Evolutionary conservation across 1,140 invertebrate species (phyloP).

Genomic region (Pteromalus puparum): DNA sequence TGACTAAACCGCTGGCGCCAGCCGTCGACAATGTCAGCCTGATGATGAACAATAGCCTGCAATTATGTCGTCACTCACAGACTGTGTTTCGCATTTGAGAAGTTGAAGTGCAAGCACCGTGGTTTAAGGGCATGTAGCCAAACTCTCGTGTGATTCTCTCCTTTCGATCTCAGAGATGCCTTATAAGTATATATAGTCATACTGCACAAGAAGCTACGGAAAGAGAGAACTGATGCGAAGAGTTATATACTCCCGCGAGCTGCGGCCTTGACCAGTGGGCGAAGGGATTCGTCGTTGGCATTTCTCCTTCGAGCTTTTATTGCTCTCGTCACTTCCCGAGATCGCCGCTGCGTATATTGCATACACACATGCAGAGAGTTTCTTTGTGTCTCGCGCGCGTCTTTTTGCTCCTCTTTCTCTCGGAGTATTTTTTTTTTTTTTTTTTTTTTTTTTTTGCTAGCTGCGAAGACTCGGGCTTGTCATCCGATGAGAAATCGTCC

Average conservation of each 20-base stretch:
- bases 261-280: background rate
- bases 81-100: constrained; percentile 29
- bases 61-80: constrained; percentile 39
- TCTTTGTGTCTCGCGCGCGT: background rate
- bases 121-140: background rate
- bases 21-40: background rate
- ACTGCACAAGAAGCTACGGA: background rate
- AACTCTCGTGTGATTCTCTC: background rate
- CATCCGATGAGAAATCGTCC: background rate
- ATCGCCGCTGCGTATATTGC: background rate
- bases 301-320: constrained; percentile 31
- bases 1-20: background rate
- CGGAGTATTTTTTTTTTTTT: background rate
- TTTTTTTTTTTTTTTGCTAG: no score
- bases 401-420: background rate
- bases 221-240: background rate
- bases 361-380: background rate
- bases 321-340: background rate
- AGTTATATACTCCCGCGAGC: background rate
- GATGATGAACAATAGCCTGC: constrained; percentile 33
- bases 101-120: constrained; percentile 6
- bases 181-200: no score
- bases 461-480: background rate
- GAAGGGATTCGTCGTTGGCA: background rate
- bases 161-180: no score